These are phyloP conservation scores for Gambusia yucatana DNA, from an alignment of 2,797 vertebrate species.

Conservation along the genomic window DNA sequence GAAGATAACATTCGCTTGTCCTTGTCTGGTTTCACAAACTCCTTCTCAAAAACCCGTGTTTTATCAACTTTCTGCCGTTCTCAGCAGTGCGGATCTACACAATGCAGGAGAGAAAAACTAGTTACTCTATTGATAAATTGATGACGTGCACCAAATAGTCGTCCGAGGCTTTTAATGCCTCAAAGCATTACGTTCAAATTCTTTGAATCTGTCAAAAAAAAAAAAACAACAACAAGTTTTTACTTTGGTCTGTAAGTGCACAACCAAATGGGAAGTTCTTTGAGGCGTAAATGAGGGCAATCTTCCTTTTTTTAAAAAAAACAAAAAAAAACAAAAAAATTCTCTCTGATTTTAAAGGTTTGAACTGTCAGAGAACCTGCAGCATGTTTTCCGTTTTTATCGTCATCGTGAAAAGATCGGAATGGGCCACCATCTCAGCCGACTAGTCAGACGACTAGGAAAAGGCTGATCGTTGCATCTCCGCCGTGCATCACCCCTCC, in stretches of 20 bases:
- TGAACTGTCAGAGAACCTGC: background rate
- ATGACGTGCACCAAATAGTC: background rate
- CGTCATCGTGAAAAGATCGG: background rate
- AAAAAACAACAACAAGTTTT: background rate
- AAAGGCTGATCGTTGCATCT: slow-evolving; percentile 3
- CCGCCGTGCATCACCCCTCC: background rate
- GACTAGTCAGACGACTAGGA: background rate
- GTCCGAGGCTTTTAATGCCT: background rate
- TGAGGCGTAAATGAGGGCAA: background rate
- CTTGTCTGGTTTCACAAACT: background rate
- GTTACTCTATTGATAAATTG: background rate
- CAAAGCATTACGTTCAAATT: background rate
- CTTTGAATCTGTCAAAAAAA: background rate
- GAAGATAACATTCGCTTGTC: background rate
- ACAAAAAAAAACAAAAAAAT: background rate
- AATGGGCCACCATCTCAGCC: background rate
- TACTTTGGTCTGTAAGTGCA: background rate
- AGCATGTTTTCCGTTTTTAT: background rate
- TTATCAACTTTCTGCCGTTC: background rate
- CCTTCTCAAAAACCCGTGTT: background rate
- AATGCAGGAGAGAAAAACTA: background rate
- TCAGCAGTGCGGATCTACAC: background rate
- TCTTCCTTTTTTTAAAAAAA: background rate
- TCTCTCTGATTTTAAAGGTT: background rate
- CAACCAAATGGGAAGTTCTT: background rate